Base-by-base conservation (phyloP, 2,888 invertebrate genomes). In the Villa cingulata region DNA sequence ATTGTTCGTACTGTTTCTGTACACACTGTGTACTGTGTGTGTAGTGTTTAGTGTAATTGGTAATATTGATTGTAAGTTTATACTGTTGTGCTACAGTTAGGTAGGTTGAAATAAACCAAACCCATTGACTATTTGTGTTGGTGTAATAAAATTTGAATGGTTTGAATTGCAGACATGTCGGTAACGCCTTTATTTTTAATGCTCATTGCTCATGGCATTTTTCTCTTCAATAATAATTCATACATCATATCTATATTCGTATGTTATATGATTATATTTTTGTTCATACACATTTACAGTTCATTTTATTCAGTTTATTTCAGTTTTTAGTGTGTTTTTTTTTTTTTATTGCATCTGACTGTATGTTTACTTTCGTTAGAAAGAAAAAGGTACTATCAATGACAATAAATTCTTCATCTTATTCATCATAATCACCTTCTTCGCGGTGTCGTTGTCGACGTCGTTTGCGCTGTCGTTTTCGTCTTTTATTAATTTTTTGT, bases 91-190 rank as follows among this genome's bases (percentile, higher is more conserved):
- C n/a, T n/a, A n/a, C n/a, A n/a, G n/a, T n/a, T n/a, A n/a, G n/a
- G n/a, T n/a, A n/a, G n/a, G n/a, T n/a, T n/a, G 44, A 47, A 38
- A 39, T 20, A 45, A 68, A 67, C 68, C 66, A 67, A 68, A 67
- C 66, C 66, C 68, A 67, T 67, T 67, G 68, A 64, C 68, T 68
- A 67, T 46, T 48, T 48, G 44, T 50, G 52, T 51, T 50, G 40
- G 53, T 46, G 18, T 29, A 32, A 32, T 32, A 32, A 17, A 17
- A 42, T 46, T 39, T 45, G 34, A 40, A 40, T 43, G 49, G 42
- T 29, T 44, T 39, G 38, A 37, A 37, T 42, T 48, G 50, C 53
- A 52, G 54, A 53, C 53, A 54, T 54, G 54, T 53, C 51, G 55
- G 56, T 53, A 54, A 54, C 56, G 56, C 56, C 56, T 53, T 52